These are phyloP conservation scores for Trematocara marginatum DNA, from an alignment of 2,113 vertebrate species.

Conservation along the genomic window DNA sequence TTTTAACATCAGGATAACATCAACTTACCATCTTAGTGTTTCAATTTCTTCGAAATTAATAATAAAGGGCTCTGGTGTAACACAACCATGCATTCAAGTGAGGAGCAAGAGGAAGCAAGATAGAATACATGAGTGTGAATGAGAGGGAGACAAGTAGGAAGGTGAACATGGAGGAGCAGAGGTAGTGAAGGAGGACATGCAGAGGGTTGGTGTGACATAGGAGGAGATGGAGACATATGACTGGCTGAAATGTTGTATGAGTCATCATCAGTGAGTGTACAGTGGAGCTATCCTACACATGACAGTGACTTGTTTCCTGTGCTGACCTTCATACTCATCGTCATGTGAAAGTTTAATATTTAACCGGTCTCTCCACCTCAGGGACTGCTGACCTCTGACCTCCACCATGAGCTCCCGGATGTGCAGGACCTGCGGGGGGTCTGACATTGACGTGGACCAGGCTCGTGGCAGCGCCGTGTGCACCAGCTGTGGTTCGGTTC, in stretches of 20 bases:
- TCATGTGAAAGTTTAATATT: background rate
- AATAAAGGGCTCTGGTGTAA: background rate
- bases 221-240: background rate
- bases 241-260: background rate
- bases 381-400: background rate
- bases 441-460: conserved; percentile 88
- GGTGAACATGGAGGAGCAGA: background rate
- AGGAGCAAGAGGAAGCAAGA: background rate
- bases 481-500: conserved; percentile 88
- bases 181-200: background rate
- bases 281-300: background rate
- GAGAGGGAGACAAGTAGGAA: background rate
- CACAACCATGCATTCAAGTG: background rate
- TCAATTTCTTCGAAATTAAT: background rate
- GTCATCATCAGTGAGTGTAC: background rate
- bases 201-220: background rate
- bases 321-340: background rate
- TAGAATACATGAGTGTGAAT: background rate
- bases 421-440: conserved; percentile 84
- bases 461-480: conserved; percentile 92
- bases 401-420: conserved; percentile 79
- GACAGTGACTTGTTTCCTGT: background rate
- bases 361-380: background rate
- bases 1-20: background rate
- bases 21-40: background rate